Base-by-base conservation (phyloP, 1,140 invertebrate species). In the Archegozetes longisetosus region DNA sequence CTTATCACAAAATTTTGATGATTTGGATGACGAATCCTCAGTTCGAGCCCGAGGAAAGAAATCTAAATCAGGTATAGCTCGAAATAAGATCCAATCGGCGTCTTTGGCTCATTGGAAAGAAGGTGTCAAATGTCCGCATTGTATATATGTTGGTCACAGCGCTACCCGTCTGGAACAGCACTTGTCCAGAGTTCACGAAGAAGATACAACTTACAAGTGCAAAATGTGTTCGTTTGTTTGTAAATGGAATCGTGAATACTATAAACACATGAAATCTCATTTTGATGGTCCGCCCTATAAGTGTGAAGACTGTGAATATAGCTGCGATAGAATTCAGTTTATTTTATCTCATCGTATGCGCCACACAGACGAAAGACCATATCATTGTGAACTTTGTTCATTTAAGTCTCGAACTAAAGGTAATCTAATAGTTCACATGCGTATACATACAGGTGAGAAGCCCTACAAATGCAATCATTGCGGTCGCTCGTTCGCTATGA, bases 221-320 rank as follows among this genome's bases (percentile, higher is more conserved):
- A 74, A 76, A 28, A 66, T 81, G 27, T 84, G 82, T 71, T 71
- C 75, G 22, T 82, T 80, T 70, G 77, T 78, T 32, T 79, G 78
- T 62, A 77, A 77, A 64, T 82, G 78, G 73, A 81, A 80, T 66
- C 73, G 77, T 27, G 74, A 78, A 61, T 84, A 80, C 69, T 79
- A 79, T 65, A 70, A 72, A 46, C 82, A 84, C 67, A 79, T 82
- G 76, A 80, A 77, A 65, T 71, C 66, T 23, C 79, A 82, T 69
- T 82, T 80, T 69, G 67, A 71, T 22, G 80, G 80, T 14, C 81
- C 81, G 24, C 80, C 80, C 26, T 82, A 76, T 67, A 72, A 73
- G 55, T 84, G 82, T 71, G 79, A 81, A 64, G 71, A 70, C 55
- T 83, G 82, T 76, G 69, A 76, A 64, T 79, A 72, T 62, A 70